Conservation (phyloP, 2,113 vertebrate species). For the Ardeotis arabs region DNA sequence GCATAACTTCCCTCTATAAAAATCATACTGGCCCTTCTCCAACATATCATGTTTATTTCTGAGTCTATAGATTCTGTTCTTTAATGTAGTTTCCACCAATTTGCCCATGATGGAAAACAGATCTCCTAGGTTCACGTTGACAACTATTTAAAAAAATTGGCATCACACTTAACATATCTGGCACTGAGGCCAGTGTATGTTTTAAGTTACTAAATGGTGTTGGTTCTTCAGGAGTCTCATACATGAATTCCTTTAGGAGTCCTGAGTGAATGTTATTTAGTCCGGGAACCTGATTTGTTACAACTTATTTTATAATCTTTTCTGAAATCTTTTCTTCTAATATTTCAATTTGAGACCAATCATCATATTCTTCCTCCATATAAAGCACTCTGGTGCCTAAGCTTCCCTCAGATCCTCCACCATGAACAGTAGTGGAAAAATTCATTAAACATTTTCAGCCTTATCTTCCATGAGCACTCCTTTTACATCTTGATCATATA, state of each 20-base stretch:
- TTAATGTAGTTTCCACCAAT: neutral
- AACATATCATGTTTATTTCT: neutral
- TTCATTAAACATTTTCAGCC: constrained; percentile 25
- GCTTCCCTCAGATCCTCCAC: constrained; percentile 17
- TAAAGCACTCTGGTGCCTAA: neutral
- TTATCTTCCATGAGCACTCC: constrained; percentile 43
- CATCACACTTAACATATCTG: neutral
- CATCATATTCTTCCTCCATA: neutral
- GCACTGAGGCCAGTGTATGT: neutral
- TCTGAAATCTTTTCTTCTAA: neutral
- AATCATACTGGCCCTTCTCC: neutral
- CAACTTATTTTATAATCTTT: neutral
- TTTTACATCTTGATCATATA: constrained; percentile 60
- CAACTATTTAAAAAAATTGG: neutral
- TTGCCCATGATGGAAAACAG: neutral
- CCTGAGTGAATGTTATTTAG: accelerated
- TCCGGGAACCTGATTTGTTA: neutral
- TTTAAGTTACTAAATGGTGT: neutral
- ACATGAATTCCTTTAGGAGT: neutral
- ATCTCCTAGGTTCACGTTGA: neutral
- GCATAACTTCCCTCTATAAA: neutral
- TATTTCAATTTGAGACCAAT: neutral
- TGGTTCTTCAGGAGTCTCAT: neutral
- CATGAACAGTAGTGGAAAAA: constrained; percentile 36
- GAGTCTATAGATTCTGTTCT: neutral